phyloP scores from a whole-genome alignment of 1,140 invertebrate species.

The Popillia japonica region DNA sequence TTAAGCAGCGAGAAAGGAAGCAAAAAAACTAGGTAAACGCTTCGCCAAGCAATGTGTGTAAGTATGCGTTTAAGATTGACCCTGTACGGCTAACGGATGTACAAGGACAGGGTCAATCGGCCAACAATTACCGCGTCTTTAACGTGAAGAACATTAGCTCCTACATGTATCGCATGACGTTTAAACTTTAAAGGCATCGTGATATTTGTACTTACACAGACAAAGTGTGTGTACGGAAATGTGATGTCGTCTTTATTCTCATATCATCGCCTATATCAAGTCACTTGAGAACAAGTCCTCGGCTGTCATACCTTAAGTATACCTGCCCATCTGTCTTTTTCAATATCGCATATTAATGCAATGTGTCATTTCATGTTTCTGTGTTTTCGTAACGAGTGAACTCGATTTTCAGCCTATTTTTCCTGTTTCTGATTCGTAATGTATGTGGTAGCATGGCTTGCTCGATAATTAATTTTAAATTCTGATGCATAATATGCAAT shows the following conservation, averaged over 20 bases:
- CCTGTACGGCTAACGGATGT: slow-evolving; percentile 46
- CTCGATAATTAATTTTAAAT: background rate
- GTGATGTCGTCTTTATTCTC: background rate
- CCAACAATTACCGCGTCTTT: slow-evolving; percentile 47
- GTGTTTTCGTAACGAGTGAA: slow-evolving; percentile 1
- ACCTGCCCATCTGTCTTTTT: background rate
- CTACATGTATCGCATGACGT: slow-evolving; percentile 41
- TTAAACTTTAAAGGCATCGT: too few relatives aligned
- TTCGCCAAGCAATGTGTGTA: background rate
- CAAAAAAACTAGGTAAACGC: slow-evolving; percentile 20
- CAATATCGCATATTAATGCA: background rate
- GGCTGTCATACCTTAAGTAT: slow-evolving; percentile 3
- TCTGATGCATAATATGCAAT: background rate
- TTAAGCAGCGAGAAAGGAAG: slow-evolving; percentile 4
- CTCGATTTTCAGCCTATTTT: background rate
- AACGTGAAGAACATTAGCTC: slow-evolving; percentile 42
- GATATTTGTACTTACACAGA: background rate
- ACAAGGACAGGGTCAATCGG: slow-evolving; percentile 51
- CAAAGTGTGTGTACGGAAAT: background rate
- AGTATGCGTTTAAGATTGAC: slow-evolving; percentile 37
- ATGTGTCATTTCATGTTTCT: background rate
- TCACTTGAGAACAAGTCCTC: background rate
- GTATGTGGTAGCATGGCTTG: background rate
- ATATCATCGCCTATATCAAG: too few relatives aligned
- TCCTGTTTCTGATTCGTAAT: background rate